Evolutionary conservation across 2,797 vertebrate genomes (phyloP).

Genomic region (Argya squamiceps): DNA sequence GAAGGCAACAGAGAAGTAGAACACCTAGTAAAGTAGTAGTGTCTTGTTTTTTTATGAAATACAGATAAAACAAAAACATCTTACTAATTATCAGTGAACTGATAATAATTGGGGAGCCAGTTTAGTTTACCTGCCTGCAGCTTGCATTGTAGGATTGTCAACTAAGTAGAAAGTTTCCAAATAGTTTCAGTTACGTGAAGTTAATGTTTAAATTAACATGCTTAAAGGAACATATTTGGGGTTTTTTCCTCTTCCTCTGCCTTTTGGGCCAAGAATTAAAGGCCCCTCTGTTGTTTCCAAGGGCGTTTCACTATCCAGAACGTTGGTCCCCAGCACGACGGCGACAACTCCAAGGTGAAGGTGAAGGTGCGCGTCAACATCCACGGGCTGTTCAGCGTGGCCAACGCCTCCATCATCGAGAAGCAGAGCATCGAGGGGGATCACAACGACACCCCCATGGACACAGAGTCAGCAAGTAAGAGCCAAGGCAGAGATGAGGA

Average conservation of each 20-base stretch:
- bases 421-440: conserved; percentile 84
- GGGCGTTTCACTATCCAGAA: conserved; percentile 91
- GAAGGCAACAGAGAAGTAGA: neutral
- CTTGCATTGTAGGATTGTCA: neutral
- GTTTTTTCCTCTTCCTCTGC: neutral
- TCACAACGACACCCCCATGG: conserved; percentile 84
- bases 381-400: conserved; percentile 93
- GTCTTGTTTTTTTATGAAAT: neutral
- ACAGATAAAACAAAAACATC: neutral
- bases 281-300: neutral
- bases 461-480: conserved; percentile 84
- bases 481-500: conserved; percentile 82
- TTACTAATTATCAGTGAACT: neutral
- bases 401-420: conserved; percentile 90
- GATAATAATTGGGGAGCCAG: neutral
- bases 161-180: neutral
- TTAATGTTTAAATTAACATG: neutral
- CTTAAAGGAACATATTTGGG: neutral
- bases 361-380: conserved; percentile 94
- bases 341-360: conserved; percentile 93
- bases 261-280: neutral
- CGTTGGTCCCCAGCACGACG: conserved; percentile 88
- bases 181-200: neutral
- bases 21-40: neutral
- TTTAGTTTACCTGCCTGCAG: neutral